These are phyloP conservation scores for Penaeus japonicus DNA, from an alignment of 1,140 invertebrate species.

Conservation along the genomic window DNA sequence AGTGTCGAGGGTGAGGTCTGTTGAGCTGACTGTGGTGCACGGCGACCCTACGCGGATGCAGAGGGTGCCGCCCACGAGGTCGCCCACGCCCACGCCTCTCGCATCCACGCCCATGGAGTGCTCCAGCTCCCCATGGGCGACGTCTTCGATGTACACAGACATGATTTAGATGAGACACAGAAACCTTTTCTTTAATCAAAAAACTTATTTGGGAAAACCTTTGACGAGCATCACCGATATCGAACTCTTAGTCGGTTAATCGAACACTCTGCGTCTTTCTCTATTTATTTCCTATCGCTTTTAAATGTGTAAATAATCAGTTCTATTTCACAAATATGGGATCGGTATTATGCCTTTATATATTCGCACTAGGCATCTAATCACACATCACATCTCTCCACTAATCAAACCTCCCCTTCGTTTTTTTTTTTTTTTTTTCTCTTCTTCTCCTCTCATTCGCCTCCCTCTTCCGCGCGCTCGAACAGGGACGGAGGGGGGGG, in stretches of 20 bases:
- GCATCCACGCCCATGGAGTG: neutral
- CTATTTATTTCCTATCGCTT: neutral
- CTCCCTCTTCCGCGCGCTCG: too few relatives aligned
- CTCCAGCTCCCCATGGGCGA: neutral
- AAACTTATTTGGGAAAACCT: neutral
- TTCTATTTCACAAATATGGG: neutral
- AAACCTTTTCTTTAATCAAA: neutral
- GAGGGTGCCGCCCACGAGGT: conserved; percentile 28
- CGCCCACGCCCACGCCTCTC: neutral
- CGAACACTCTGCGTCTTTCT: neutral
- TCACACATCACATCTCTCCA: too few relatives aligned
- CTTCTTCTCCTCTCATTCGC: too few relatives aligned
- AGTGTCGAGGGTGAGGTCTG: conserved; percentile 11
- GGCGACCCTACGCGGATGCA: conserved; percentile 45
- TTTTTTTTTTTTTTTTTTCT: too few relatives aligned
- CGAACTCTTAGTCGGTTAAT: too few relatives aligned
- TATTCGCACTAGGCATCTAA: too few relatives aligned
- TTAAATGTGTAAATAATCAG: neutral
- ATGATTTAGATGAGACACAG: neutral
- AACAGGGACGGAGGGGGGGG: neutral
- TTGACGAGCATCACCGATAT: too few relatives aligned
- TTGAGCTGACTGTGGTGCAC: neutral
- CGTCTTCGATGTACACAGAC: neutral
- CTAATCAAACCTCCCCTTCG: too few relatives aligned
- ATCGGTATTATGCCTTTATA: too few relatives aligned